phyloP scores from a whole-genome alignment of 2,113 vertebrate species.

The Rutilus rutilus region DNA sequence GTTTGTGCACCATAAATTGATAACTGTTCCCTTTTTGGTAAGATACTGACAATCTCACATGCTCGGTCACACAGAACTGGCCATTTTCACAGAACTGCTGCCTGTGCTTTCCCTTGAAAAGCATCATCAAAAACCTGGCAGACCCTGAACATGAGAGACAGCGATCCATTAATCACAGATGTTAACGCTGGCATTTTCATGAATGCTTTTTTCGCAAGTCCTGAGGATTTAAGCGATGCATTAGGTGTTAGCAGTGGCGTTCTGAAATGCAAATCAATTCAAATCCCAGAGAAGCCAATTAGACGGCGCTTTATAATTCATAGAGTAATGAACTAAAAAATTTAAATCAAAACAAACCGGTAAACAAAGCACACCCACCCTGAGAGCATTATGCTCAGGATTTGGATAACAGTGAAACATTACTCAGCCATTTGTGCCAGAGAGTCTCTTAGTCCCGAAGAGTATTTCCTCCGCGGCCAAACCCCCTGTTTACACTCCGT shows the following conservation, averaged over 20 bases:
- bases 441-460: neutral
- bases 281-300: constrained; percentile 58
- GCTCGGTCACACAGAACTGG: neutral
- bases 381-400: constrained; percentile 12
- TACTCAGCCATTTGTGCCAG: constrained; percentile 36
- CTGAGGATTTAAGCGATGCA: constrained; percentile 30
- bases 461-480: neutral
- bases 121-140: constrained; percentile 31
- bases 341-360: constrained; percentile 46
- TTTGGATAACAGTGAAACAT: constrained; percentile 7
- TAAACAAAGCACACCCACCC: constrained; percentile 36
- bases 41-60: neutral
- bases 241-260: constrained; percentile 7
- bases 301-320: constrained; percentile 46
- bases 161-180: constrained; percentile 6
- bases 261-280: constrained; percentile 48
- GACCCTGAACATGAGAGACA: constrained; percentile 38
- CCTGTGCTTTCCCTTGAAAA: constrained; percentile 7
- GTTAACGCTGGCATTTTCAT: constrained; percentile 19
- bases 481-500: constrained; percentile 30
- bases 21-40: neutral
- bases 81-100: constrained; percentile 30
- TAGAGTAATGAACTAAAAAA: constrained; percentile 44
- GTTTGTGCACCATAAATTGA: constrained; percentile 1
- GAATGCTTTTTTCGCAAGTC: neutral